These are phyloP conservation scores for Fundulus diaphanus DNA, from an alignment of 2,797 vertebrate species.

Conservation along the genomic window DNA sequence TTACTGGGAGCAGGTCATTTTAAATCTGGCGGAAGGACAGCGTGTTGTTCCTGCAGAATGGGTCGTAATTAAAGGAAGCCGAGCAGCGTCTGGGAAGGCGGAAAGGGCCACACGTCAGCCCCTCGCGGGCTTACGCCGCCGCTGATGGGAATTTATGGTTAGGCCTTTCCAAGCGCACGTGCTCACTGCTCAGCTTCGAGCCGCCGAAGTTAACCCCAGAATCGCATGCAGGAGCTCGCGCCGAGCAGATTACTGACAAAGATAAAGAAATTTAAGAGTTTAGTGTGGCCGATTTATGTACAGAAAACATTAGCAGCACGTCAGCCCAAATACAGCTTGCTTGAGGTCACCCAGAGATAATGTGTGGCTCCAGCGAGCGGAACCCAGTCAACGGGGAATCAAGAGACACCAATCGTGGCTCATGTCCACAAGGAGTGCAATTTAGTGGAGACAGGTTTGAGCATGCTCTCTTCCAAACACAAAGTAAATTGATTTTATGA, in stretches of 20 bases:
- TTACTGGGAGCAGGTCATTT: constrained; percentile 75
- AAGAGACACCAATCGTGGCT: constrained; percentile 24
- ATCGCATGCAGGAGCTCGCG: constrained; percentile 19
- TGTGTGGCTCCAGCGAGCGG: constrained; percentile 9
- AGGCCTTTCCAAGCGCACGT: constrained; percentile 38
- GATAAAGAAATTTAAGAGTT: constrained; percentile 27
- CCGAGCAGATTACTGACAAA: not conserved
- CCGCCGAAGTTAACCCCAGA: constrained; percentile 30
- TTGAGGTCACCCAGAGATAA: constrained; percentile 28
- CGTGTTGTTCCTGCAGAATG: constrained; percentile 82
- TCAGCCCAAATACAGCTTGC: constrained; percentile 12
- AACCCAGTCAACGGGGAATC: constrained; percentile 15
- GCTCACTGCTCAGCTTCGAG: constrained; percentile 32
- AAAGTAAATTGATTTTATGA: constrained; percentile 70
- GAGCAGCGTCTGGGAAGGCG: constrained; percentile 53
- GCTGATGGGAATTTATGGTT: constrained; percentile 79
- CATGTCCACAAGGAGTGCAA: constrained; percentile 22
- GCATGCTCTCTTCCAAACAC: constrained; percentile 53
- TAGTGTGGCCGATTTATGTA: constrained; percentile 7
- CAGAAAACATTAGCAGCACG: not conserved
- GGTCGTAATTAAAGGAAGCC: constrained; percentile 81
- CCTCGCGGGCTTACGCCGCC: constrained; percentile 56
- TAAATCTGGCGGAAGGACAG: constrained; percentile 81
- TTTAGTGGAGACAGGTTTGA: constrained; percentile 51
- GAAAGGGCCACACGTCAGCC: constrained; percentile 78